Evolutionary conservation across 2,113 vertebrate genomes (phyloP), one percentile per base, ranked within the genome.

Genomic region (Rhabdornis inornatus): DNA sequence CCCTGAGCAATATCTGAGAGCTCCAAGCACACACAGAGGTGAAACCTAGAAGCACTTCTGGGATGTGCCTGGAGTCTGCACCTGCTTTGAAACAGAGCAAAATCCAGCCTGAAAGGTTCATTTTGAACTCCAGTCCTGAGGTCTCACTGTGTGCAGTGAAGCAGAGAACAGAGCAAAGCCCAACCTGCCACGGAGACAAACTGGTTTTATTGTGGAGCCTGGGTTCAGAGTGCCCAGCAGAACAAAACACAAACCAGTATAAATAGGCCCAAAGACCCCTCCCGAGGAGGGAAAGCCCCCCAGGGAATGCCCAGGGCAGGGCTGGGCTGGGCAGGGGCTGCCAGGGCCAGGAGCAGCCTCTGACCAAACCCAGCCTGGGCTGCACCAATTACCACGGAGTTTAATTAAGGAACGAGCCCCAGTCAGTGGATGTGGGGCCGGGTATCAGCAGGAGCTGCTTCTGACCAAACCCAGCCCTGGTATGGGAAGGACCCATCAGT

Each of bases 61-160:
- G 25, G 6, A 2, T 1, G 33, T 1, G 3, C n/a, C 11, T 4
- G 31, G 23, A 33, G 7, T 0, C 4, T 2, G n/a, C 5, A 0
- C 22, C 53, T 23, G 77, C 45, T 56, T 3, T 33, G 5, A 33
- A 47, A 80, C 0, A 0, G 3, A 28, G 9, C 45, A 65, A 35
- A 83, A 57, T 1, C 0, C 30, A 40, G 10, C 18, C 5, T 1
- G 8, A 15, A 27, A 53, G 11, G 31, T 28, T 44, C 39, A 31
- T 4, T 6, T 21, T 15, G 5, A 49, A 6, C 24, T 9, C 16
- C 15, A 56, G 8, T 5, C 45, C 15, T 0, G 7, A 75, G 17
- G 4, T 6, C 2, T 15, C 56, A 8, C 19, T 1, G 5, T 1
- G 12, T 0, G 0, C 31, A 33, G 35, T 0, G 0, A 19, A 65